Evolutionary conservation across 2,888 invertebrate species (phyloP).

Genomic region (Ornithoptera priamus): DNA sequence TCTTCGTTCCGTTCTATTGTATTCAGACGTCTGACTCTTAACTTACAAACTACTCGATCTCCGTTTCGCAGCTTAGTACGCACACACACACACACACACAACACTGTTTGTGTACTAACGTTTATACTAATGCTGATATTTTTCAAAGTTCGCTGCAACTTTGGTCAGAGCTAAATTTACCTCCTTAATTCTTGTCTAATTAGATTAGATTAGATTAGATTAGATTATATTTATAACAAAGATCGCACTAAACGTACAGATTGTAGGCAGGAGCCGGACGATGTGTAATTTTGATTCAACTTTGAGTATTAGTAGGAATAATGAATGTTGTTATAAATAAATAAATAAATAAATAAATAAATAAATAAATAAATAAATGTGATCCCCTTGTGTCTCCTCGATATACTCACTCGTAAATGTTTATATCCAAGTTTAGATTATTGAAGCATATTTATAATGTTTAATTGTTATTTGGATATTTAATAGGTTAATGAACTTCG

Average conservation of each 20-base stretch:
- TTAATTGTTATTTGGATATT: neutral
- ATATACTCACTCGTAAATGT: constrained; percentile 34
- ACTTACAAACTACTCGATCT: no score
- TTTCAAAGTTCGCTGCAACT: no score
- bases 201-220: no score
- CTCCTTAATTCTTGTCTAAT: no score
- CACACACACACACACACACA: no score
- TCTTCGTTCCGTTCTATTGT: no score
- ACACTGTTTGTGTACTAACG: no score
- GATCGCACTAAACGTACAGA: neutral
- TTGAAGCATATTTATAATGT: constrained; percentile 29
- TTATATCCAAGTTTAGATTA: constrained; percentile 38
- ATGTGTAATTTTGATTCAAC: constrained; percentile 7
- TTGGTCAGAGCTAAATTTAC: no score
- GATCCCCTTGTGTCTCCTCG: constrained; percentile 61
- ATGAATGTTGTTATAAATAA: constrained; percentile 31
- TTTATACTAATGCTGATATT: no score
- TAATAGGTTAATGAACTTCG: constrained; percentile 2
- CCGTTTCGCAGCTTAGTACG: no score
- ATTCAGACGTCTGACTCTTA: no score
- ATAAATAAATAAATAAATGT: constrained; percentile 43
- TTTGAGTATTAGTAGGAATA: constrained; percentile 34
- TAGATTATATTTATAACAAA: no score
- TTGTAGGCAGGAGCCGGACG: constrained; percentile 18
- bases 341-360: constrained; percentile 45